These are phyloP conservation scores for Elmis aenea DNA, from an alignment of 2,888 invertebrate species.

Conservation along the genomic window DNA sequence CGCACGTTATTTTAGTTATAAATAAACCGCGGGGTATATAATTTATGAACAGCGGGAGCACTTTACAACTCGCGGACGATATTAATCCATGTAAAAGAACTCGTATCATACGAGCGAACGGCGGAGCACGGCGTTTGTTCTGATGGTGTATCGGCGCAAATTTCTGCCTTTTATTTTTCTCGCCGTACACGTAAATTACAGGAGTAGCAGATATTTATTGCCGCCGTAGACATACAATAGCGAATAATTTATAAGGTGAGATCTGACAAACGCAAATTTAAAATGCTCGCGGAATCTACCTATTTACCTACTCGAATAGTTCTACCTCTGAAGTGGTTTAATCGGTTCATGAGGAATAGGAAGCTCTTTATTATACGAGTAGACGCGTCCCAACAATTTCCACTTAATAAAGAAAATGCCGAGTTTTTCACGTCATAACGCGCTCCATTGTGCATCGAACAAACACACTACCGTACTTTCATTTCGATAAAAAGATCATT, in stretches of 20 bases:
- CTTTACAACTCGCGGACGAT: not conserved
- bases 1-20: too few species aligned
- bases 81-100: too few species aligned
- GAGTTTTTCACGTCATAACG: too few species aligned
- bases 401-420: too few species aligned
- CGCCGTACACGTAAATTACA: constrained; percentile 39
- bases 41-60: not conserved
- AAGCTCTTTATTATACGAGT: too few species aligned
- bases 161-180: constrained; percentile 21
- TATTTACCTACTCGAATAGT: constrained; percentile 40
- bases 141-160: constrained; percentile 10
- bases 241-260: constrained; percentile 47
- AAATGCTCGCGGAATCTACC: constrained; percentile 43
- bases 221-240: constrained; percentile 40
- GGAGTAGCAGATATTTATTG: constrained; percentile 42
- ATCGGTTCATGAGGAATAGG: too few species aligned
- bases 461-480: too few species aligned
- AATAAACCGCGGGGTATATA: too few species aligned
- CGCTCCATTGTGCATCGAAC: too few species aligned
- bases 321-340: constrained; percentile 15
- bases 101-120: too few species aligned
- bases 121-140: not conserved
- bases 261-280: constrained; percentile 46
- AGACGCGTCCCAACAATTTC: too few species aligned
- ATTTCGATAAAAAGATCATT: too few species aligned